Conservation (phyloP, 2,113 vertebrate genomes). For the Panthera tigris region DNA sequence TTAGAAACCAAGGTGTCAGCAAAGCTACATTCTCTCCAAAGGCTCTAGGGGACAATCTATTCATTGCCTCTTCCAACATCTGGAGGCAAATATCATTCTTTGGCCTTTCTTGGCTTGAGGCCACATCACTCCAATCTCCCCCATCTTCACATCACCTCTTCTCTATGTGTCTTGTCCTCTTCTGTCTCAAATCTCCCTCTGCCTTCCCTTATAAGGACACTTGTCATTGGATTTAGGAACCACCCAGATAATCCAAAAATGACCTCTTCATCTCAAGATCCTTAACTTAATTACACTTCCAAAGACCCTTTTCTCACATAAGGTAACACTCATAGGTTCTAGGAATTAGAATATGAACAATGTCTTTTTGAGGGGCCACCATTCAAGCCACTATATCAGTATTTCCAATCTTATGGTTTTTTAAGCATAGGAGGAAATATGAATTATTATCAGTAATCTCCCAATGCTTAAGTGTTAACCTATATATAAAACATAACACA, state of each 20-base stretch:
- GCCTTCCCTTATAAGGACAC: neutral
- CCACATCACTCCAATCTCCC: neutral
- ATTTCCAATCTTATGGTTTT: neutral
- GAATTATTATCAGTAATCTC: neutral
- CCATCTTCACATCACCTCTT: neutral
- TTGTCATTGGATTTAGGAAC: neutral
- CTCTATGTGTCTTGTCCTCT: neutral
- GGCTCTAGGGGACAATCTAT: neutral
- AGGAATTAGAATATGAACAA: neutral
- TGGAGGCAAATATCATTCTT: neutral
- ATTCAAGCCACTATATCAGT: neutral
- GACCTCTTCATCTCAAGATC: neutral
- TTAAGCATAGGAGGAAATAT: conserved; percentile 9
- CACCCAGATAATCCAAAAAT: neutral
- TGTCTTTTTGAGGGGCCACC: neutral
- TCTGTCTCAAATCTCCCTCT: neutral
- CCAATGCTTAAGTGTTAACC: neutral
- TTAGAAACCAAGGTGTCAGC: neutral
- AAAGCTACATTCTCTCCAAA: neutral
- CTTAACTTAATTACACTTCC: neutral
- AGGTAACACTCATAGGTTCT: neutral
- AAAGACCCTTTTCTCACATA: neutral
- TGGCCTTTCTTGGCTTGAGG: too few species aligned
- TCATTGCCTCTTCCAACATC: neutral
- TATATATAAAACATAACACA: neutral